A percentile compares a stretch with the other conserved stretches of the same genome.
phyloP scores from a whole-genome alignment of 2,888 invertebrate genomes.

The Macrosiphum euphorbiae region DNA sequence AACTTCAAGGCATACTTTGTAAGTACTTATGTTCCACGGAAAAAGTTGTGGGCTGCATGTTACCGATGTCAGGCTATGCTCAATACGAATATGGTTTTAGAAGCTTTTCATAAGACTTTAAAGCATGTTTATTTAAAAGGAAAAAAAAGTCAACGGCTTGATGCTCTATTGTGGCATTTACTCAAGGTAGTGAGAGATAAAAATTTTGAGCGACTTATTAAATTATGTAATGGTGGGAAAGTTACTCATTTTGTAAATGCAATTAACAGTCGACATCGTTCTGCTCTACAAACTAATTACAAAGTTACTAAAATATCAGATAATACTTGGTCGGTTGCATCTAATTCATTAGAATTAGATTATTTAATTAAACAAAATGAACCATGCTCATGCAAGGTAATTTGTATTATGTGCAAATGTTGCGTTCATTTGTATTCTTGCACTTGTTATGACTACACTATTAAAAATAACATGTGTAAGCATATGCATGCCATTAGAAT shows the following conservation, averaged over 20 bases:
- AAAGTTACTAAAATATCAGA: background rate
- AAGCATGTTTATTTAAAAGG: background rate
- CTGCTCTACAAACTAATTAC: background rate
- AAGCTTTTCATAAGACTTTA: background rate
- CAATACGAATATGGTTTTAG: constrained; percentile 10
- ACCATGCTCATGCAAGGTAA: background rate
- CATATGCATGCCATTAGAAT: background rate
- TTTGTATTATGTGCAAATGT: background rate
- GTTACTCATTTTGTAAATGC: background rate
- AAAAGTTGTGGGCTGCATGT: constrained; percentile 48
- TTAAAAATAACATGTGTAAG: background rate
- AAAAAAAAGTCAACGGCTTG: background rate
- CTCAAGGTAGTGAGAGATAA: background rate
- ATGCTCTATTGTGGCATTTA: constrained; percentile 3
- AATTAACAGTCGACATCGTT: background rate
- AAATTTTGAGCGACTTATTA: constrained; percentile 14
- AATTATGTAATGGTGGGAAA: background rate
- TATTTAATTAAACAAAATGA: background rate
- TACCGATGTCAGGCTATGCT: constrained; percentile 32
- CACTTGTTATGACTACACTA: background rate
- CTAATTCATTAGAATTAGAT: background rate
- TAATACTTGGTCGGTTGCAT: background rate
- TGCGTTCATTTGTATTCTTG: background rate
- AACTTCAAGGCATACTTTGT: constrained; percentile 49
- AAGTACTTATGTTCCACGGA: background rate